These are phyloP conservation scores for Sebastes matsubarae DNA, from an alignment of 2,797 vertebrate species.

Conservation along the genomic window DNA sequence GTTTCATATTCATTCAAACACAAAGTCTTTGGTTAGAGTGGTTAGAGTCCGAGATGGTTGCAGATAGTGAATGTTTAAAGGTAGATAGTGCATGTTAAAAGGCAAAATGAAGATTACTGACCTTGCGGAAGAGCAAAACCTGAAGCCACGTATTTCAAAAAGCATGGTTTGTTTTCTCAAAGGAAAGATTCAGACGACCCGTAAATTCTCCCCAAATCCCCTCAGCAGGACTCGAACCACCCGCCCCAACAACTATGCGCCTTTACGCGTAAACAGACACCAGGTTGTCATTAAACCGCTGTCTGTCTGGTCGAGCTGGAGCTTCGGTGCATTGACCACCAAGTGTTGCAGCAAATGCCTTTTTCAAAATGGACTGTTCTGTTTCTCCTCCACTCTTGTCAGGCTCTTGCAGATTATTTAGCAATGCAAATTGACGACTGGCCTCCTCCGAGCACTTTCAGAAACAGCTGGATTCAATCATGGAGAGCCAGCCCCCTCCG, in stretches of 20 bases:
- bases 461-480: slow-evolving; percentile 98
- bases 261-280: slow-evolving; percentile 85
- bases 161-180: slow-evolving; percentile 63
- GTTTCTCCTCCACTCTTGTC: slow-evolving; percentile 60
- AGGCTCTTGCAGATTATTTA: slow-evolving; percentile 86
- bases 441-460: slow-evolving; percentile 82
- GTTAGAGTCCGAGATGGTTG: too few relatives aligned
- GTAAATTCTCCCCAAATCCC: slow-evolving; percentile 52
- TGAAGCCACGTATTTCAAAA: slow-evolving; percentile 64
- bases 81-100: too few relatives aligned
- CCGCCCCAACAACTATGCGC: slow-evolving; percentile 78
- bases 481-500: slow-evolving; percentile 87
- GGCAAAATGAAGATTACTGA: slow-evolving; percentile 39
- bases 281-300: slow-evolving; percentile 89
- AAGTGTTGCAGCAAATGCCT: slow-evolving; percentile 86
- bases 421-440: slow-evolving; percentile 90
- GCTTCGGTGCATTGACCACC: slow-evolving; percentile 87
- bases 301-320: slow-evolving; percentile 79
- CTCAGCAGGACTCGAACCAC: slow-evolving; percentile 56
- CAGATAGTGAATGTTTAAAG: too few relatives aligned
- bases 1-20: too few relatives aligned
- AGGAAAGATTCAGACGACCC: slow-evolving; percentile 54
- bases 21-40: too few relatives aligned
- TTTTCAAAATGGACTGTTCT: slow-evolving; percentile 85
- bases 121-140: slow-evolving; percentile 66